These are phyloP conservation scores for Sciaenops ocellatus DNA, from an alignment of 2,797 vertebrate genomes.

Conservation along the genomic window DNA sequence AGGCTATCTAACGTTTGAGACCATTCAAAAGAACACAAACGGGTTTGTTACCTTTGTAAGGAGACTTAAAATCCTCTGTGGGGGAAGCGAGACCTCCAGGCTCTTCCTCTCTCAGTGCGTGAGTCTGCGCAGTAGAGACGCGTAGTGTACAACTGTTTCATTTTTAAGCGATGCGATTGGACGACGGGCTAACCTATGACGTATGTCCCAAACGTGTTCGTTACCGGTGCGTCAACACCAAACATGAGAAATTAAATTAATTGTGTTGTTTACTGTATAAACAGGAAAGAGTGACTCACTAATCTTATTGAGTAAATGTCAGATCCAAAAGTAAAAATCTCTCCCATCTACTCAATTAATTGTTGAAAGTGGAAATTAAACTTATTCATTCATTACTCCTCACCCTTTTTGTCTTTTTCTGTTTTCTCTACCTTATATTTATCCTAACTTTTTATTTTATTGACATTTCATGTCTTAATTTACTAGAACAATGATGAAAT, in stretches of 20 bases:
- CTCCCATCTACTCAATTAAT: too few relatives aligned
- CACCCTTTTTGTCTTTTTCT: not conserved
- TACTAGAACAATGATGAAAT: too few relatives aligned
- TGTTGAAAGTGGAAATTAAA: too few relatives aligned
- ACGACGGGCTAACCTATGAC: conserved; percentile 11
- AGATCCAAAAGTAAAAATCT: too few relatives aligned
- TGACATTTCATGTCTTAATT: not conserved
- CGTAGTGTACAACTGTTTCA: not conserved
- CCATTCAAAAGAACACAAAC: not conserved
- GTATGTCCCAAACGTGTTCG: not conserved
- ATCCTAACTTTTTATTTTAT: not conserved
- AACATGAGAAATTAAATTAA: not conserved
- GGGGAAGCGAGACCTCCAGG: conserved; percentile 40
- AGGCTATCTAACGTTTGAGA: not conserved
- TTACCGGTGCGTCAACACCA: not conserved
- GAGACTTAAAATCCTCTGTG: conserved; percentile 63
- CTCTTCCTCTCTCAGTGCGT: conserved; percentile 48
- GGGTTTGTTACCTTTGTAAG: conserved; percentile 66
- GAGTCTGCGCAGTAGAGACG: conserved; percentile 67
- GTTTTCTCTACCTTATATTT: not conserved
- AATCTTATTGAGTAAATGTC: too few relatives aligned
- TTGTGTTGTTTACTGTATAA: not conserved
- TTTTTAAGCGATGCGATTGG: conserved; percentile 55
- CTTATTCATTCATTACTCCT: too few relatives aligned
- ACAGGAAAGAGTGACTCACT: too few relatives aligned